Conservation (phyloP, 30 jellyfish, hydroid and myxozoan genomes). For the Aurelia coerulea region DNA sequence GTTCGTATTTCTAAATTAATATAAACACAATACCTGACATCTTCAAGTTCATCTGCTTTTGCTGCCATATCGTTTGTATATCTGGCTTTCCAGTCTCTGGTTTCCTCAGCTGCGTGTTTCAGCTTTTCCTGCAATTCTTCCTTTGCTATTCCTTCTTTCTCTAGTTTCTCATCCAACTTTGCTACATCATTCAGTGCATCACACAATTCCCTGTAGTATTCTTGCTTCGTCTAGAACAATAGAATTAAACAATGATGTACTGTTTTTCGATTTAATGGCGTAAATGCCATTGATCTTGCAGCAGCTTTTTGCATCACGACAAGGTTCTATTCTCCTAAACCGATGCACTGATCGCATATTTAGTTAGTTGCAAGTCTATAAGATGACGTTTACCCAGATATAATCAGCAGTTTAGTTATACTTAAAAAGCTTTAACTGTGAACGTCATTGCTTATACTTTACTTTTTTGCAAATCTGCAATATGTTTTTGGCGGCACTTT, state of each 20-base stretch:
- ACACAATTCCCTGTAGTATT: conserved; percentile 37
- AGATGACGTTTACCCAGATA: too few species aligned
- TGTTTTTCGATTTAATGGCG: background rate
- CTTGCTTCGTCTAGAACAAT: conserved; percentile 55
- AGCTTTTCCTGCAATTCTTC: conserved; percentile 40
- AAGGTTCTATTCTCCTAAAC: too few species aligned
- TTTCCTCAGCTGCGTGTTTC: conserved; percentile 34
- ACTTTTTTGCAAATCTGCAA: too few species aligned
- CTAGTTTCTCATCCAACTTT: conserved; percentile 19
- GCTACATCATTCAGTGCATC: conserved; percentile 48
- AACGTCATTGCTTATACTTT: too few species aligned
- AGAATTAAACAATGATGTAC: too few species aligned
- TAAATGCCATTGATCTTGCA: background rate
- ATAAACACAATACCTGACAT: conserved; percentile 23
- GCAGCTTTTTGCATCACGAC: too few species aligned
- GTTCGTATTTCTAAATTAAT: too few species aligned
- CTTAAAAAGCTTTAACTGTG: too few species aligned
- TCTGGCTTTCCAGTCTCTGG: conserved; percentile 44
- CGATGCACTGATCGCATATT: too few species aligned
- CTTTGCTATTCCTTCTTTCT: conserved; percentile 21
- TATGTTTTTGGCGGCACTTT: too few species aligned
- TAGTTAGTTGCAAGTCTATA: too few species aligned
- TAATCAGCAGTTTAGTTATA: too few species aligned
- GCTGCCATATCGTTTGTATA: conserved; percentile 43
- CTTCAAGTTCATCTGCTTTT: conserved; percentile 61